These are phyloP conservation scores for Chironex yamaguchii DNA, from an alignment of 30 jellyfish, hydroid and myxozoan species.

Conservation along the genomic window DNA sequence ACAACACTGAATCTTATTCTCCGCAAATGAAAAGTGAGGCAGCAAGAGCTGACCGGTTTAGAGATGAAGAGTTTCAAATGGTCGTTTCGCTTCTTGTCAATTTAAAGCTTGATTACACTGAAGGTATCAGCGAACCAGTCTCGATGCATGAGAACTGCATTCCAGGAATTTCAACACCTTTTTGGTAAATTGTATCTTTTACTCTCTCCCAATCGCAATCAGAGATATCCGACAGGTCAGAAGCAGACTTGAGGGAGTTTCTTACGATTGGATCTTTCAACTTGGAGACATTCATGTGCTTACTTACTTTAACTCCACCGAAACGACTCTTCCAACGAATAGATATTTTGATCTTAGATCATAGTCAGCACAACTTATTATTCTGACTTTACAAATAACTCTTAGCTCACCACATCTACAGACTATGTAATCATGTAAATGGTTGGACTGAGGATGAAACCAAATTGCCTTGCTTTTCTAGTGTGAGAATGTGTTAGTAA, in stretches of 20 bases:
- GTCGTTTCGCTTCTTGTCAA: too few species aligned
- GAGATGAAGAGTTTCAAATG: too few species aligned
- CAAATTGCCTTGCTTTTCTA: too few species aligned
- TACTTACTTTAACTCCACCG: neutral
- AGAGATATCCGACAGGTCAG: neutral
- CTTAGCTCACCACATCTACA: neutral
- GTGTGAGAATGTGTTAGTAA: neutral
- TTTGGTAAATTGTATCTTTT: too few species aligned
- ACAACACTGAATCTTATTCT: too few species aligned
- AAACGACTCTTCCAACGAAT: neutral
- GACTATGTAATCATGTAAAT: neutral
- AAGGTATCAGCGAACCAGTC: too few species aligned
- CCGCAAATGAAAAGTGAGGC: too few species aligned
- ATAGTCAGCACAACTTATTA: neutral
- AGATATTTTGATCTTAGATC: neutral
- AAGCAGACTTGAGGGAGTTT: neutral
- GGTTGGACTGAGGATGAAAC: neutral
- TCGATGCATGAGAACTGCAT: too few species aligned
- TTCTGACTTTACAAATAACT: neutral
- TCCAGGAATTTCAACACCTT: too few species aligned
- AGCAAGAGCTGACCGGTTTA: too few species aligned
- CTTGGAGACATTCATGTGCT: neutral
- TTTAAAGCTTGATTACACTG: too few species aligned
- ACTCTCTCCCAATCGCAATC: neutral
- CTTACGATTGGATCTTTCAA: neutral